phyloP scores from a whole-genome alignment of 2,113 vertebrate genomes.

The Peromyscus leucopus region DNA sequence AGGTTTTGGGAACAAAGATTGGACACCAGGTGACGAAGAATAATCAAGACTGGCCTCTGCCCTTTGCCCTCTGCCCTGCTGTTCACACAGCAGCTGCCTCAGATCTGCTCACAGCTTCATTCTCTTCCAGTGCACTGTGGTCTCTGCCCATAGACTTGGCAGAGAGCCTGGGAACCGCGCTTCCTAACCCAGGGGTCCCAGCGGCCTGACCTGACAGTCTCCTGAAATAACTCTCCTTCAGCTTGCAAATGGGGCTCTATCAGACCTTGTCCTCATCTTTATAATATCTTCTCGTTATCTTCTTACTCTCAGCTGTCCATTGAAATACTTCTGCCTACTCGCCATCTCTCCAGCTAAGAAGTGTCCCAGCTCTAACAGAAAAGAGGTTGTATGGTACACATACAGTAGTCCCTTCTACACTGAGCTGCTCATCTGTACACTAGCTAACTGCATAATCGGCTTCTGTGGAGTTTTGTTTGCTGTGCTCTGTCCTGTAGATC shows the following conservation, averaged over 20 bases:
- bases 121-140: neutral
- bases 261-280: conserved; percentile 52
- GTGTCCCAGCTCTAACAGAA: conserved; percentile 66
- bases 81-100: neutral
- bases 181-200: neutral
- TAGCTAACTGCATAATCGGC: neutral
- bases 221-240: neutral
- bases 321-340: conserved; percentile 83
- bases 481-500: neutral
- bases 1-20: conserved; percentile 34
- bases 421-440: conserved; percentile 24
- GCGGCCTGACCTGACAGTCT: neutral
- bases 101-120: neutral
- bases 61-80: neutral
- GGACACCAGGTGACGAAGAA: neutral
- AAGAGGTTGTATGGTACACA: conserved; percentile 75
- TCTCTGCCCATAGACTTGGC: neutral
- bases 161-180: neutral
- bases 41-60: neutral
- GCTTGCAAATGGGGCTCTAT: neutral
- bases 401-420: conserved; percentile 44
- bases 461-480: neutral
- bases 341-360: conserved; percentile 83
- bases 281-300: conserved; percentile 80
- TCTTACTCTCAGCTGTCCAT: conserved; percentile 82